phyloP scores from a whole-genome alignment of 2,797 vertebrate genomes.

The Coracias cyanogaster region DNA sequence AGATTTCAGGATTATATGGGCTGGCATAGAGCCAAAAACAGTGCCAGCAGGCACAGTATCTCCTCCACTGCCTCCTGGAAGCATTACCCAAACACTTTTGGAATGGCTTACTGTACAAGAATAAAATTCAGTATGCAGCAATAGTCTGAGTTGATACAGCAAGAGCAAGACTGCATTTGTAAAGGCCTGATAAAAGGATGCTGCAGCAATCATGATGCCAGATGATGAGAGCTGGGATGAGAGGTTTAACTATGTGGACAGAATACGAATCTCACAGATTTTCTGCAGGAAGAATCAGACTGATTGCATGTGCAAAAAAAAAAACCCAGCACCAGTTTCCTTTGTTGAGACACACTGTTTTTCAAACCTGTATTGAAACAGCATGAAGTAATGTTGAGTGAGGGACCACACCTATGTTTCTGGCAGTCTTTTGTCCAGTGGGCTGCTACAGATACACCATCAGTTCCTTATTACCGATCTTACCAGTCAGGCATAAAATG shows the following conservation, averaged over 20 bases:
- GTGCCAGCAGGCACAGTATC: neutral
- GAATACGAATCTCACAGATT: neutral
- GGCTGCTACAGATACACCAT: neutral
- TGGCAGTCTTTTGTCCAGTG: neutral
- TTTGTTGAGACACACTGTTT: neutral
- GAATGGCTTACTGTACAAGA: neutral
- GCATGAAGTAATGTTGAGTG: rapidly evolving
- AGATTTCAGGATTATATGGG: neutral
- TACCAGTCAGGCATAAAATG: neutral
- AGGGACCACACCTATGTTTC: neutral
- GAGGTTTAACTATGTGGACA: neutral
- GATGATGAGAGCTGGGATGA: neutral
- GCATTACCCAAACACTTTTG: neutral
- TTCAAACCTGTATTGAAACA: neutral
- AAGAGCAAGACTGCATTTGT: neutral
- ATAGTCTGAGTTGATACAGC: neutral
- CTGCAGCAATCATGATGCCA: constrained; percentile 4
- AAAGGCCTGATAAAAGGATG: constrained; percentile 23
- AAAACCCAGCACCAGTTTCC: neutral
- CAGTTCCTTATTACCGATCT: neutral
- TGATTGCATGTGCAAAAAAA: neutral
- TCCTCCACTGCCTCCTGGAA: neutral
- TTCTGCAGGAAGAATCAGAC: neutral
- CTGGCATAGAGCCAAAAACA: neutral
- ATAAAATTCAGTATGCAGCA: constrained; percentile 15